Evolutionary conservation across 2,797 vertebrate species (phyloP), one percentile per base, ranked within the genome.

Genomic region (Etheostoma perlongum): DNA sequence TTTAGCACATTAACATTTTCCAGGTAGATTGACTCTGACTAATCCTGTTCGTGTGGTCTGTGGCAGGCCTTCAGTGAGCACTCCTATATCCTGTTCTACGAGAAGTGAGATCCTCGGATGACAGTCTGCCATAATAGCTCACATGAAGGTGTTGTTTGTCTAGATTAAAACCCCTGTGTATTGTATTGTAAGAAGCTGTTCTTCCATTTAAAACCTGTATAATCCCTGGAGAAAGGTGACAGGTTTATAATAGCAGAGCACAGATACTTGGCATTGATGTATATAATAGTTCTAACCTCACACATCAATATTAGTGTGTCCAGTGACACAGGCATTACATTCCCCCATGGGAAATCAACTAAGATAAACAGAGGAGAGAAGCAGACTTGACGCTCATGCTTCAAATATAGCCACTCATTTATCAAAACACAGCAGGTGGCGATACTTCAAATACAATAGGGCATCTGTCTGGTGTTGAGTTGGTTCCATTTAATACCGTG

Each of bases 231-330:
- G 84, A 82, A 84, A 91, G 90, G 88, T 89, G 93, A 92, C 92
- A 91, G 91, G 85, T 79, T 88, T 90, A 85, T 92, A 92, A 93
- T 89, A 79, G 89, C 63, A 69, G 84, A 84, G 85, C 89, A 59
- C 85, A 89, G 92, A 93, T 90, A 68, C 58, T 76, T 73, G 84
- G 81, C 85, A 67, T 85, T 92, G 93, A 94, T 93, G 79, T 91
- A 92, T 91, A 90, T 83, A 90, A 90, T 86, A 83, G 87, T 85
- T 83, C 84, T 89, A 89, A 93, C 92, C 89, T 91, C 90, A 93
- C 87, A 90, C 84, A 88, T 93, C 93, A 94, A 89, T 92, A 93
- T 94, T 93, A 92, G 88, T 78, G 87, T 76, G 88, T 89, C 91
- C 89, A 88, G 79, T 92, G 92, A 93, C 89, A 90, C 83, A 68